Base-by-base conservation (phyloP, 2,113 vertebrate species). In the Engystomops pustulosus region DNA sequence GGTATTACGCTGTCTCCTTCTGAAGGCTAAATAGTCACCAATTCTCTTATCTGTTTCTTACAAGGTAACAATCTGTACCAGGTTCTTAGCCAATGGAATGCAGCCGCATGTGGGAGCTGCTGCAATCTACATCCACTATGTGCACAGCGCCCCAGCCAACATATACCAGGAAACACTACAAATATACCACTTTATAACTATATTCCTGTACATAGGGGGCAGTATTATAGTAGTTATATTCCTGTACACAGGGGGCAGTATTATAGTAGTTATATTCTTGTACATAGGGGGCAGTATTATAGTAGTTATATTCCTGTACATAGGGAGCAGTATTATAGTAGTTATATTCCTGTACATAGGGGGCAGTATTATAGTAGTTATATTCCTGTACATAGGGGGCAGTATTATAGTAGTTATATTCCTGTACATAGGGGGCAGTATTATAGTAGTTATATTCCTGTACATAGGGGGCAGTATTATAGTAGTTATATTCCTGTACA, bases 51-150 rank as follows among this genome's bases (percentile, higher is more conserved):
- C 65, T 69, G 30, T 11, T 45, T 17, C 60, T 20, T n/a, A 3
- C 17, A 41, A 51, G 62, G 79, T 81, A 81, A n/a, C 62, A 70
- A 23, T 30, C 79, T 25, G 79, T 69, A 70, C 79, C 79, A 70
- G 23, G 30, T 77, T 77, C 74, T 53, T 32, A 58, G 18, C 27
- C 11, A 18, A 7, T 32, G 65, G 79, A 81, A 38, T 38, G 32
- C 1, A 12, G 30, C 79, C 18, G 23, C 8, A 67, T 38, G 44
- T 70, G 25, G 62, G 65, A 70, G 62, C 79, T 17, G 60, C 62
- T 12, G 15, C 23, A 27, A 34, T 25, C 55, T 67, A 58, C 38
- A 20, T 20, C 30, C 15, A n/a, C 12, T 11, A 12, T 53, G 25
- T 36, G 44, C 55, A n/a, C 4, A 23, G 14, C 3, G 4, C 49